These are phyloP conservation scores for Rhombomys opimus DNA, from an alignment of 2,113 vertebrate genomes.

Conservation along the genomic window DNA sequence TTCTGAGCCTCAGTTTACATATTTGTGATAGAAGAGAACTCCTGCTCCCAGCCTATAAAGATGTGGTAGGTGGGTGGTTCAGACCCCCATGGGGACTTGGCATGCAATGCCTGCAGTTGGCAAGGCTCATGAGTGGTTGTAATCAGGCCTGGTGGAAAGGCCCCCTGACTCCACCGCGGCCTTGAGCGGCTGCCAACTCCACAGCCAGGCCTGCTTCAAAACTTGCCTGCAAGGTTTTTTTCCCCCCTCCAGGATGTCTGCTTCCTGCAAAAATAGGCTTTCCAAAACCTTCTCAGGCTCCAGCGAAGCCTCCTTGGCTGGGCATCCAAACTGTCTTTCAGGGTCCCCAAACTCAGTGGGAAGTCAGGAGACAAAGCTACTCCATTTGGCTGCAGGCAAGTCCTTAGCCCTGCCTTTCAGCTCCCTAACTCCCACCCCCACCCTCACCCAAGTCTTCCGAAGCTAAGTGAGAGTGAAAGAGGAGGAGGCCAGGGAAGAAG, in stretches of 20 bases:
- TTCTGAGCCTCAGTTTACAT: slow-evolving; percentile 62
- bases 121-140: background rate
- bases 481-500: background rate
- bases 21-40: background rate
- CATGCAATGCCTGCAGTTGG: slow-evolving; percentile 62
- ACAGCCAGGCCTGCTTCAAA: slow-evolving; percentile 52
- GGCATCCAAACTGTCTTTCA: background rate
- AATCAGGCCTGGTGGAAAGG: slow-evolving; percentile 76
- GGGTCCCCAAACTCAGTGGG: background rate
- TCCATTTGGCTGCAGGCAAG: background rate
- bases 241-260: slow-evolving; percentile 51
- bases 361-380: background rate
- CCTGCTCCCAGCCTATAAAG: background rate
- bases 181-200: slow-evolving; percentile 75
- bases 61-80: slow-evolving; percentile 68
- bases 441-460: background rate
- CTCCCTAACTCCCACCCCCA: background rate
- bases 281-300: slow-evolving; percentile 67
- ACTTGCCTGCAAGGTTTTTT: slow-evolving; percentile 56
- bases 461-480: background rate
- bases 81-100: slow-evolving; percentile 70
- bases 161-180: slow-evolving; percentile 70
- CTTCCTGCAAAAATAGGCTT: slow-evolving; percentile 76
- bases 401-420: background rate
- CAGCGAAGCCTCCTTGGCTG: slow-evolving; percentile 34